Conservation (phyloP, 2,888 invertebrate species). For the Scaptomyza reducta region DNA sequence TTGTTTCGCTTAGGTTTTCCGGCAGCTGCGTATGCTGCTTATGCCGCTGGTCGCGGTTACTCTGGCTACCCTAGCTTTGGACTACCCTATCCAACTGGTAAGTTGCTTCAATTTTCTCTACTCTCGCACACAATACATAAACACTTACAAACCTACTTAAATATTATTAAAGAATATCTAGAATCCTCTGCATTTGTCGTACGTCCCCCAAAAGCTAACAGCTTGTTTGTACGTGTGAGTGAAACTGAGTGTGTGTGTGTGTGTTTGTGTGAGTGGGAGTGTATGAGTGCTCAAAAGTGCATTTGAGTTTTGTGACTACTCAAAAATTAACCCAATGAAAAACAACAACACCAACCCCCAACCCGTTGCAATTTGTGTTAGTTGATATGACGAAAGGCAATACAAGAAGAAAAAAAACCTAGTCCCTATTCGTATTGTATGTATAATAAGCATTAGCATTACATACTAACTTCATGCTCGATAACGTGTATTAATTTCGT, state of each 20-base stretch:
- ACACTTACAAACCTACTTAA: slow-evolving; percentile 14
- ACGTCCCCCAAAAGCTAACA: slow-evolving; percentile 16
- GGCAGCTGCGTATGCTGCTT: slow-evolving; percentile 97
- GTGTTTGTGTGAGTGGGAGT: slow-evolving; percentile 53
- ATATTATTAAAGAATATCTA: slow-evolving; percentile 27
- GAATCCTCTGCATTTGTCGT: slow-evolving; percentile 46
- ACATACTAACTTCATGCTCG: slow-evolving; percentile 41
- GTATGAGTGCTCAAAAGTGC: slow-evolving; percentile 40
- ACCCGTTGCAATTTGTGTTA: slow-evolving; percentile 53
- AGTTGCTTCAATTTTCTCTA: slow-evolving; percentile 79
- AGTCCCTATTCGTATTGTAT: slow-evolving; percentile 14
- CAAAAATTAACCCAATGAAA: slow-evolving; percentile 20
- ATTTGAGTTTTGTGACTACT: slow-evolving; percentile 48
- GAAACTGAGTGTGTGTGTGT: slow-evolving; percentile 33
- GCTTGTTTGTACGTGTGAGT: slow-evolving; percentile 38
- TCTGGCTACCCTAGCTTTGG: slow-evolving; percentile 99
- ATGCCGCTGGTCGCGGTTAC: slow-evolving; percentile 98
- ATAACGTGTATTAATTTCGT: slow-evolving; percentile 4
- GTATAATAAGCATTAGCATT: slow-evolving; percentile 34
- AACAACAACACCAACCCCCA: neutral
- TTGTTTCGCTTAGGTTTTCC: slow-evolving; percentile 89
- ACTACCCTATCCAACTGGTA: slow-evolving; percentile 99
- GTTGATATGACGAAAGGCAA: slow-evolving; percentile 72
- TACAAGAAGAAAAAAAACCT: slow-evolving; percentile 13
- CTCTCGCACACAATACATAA: slow-evolving; percentile 16